Evolutionary conservation across 2,888 invertebrate genomes (phyloP).

Genomic region (Drosophila mimica): DNA sequence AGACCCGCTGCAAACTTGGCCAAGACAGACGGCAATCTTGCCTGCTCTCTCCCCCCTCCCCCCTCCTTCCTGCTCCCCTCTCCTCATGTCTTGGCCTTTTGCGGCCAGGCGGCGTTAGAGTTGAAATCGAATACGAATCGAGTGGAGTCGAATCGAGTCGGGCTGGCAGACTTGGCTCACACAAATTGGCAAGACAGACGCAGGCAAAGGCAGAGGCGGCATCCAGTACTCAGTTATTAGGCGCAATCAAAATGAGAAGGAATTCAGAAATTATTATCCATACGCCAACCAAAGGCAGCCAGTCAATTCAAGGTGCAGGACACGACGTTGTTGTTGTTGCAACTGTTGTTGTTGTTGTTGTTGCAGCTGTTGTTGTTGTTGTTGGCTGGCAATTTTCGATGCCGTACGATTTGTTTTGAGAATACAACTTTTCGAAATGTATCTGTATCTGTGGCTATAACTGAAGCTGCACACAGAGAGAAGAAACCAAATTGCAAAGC

Average conservation of each 20-base stretch:
- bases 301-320: conserved; percentile 47
- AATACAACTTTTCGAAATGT: conserved; percentile 75
- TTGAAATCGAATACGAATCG: conserved; percentile 23
- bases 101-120: conserved; percentile 49
- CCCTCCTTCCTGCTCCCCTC: neutral
- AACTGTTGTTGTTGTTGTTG: neutral
- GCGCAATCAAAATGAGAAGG: conserved; percentile 81
- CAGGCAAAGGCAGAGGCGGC: conserved; percentile 66
- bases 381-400: conserved; percentile 72
- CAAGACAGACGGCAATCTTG: conserved; percentile 24
- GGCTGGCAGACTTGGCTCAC: conserved; percentile 26
- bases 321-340: conserved; percentile 43
- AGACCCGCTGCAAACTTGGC: conserved; percentile 27
- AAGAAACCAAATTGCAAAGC: neutral
- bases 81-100: conserved; percentile 40
- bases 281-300: conserved; percentile 37
- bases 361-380: conserved; percentile 15
- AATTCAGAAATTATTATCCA: conserved; percentile 81
- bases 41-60: neutral
- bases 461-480: conserved; percentile 3
- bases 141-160: neutral
- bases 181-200: conserved; percentile 43
- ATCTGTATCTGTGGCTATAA: conserved; percentile 45
- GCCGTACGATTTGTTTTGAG: conserved; percentile 76
- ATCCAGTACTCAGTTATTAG: conserved; percentile 81